Evolutionary conservation across 2,888 invertebrate species (phyloP).

Genomic region (Nemurella pictetii): DNA sequence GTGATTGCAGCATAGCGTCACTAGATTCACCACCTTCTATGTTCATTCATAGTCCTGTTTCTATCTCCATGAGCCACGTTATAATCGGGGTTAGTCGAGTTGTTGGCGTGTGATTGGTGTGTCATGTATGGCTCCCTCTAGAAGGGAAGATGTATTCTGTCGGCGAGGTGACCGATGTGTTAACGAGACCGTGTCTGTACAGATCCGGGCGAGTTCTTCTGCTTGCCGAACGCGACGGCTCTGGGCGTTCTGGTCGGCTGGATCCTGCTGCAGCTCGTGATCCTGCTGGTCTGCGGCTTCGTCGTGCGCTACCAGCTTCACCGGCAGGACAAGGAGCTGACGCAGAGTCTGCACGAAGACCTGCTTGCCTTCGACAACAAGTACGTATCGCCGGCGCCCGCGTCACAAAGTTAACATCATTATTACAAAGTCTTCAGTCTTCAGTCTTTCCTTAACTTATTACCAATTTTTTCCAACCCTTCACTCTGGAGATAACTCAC

Average conservation of each 20-base stretch:
- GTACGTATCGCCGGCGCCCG: not conserved
- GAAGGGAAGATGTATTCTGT: not conserved
- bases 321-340: slow-evolving; percentile 19
- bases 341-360: not conserved
- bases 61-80: too few relatives aligned
- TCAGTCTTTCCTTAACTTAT: too few relatives aligned
- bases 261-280: slow-evolving; percentile 45
- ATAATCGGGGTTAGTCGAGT: too few relatives aligned
- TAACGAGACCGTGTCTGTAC: not conserved
- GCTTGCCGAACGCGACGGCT: slow-evolving; percentile 45
- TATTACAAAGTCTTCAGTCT: too few relatives aligned
- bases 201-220: slow-evolving; percentile 35
- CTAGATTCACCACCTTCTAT: too few relatives aligned
- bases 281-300: slow-evolving; percentile 45
- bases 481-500: too few relatives aligned
- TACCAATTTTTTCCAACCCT: too few relatives aligned
- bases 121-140: too few relatives aligned
- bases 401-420: too few relatives aligned
- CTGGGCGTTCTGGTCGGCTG: slow-evolving; percentile 44
- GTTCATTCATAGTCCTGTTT: too few relatives aligned
- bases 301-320: slow-evolving; percentile 41
- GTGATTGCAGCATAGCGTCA: too few relatives aligned
- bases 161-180: not conserved
- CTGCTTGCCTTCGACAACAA: not conserved
- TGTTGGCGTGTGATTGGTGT: too few relatives aligned